These are phyloP conservation scores for Pediacus dermestoides DNA, from an alignment of 2,888 invertebrate species.

Conservation along the genomic window DNA sequence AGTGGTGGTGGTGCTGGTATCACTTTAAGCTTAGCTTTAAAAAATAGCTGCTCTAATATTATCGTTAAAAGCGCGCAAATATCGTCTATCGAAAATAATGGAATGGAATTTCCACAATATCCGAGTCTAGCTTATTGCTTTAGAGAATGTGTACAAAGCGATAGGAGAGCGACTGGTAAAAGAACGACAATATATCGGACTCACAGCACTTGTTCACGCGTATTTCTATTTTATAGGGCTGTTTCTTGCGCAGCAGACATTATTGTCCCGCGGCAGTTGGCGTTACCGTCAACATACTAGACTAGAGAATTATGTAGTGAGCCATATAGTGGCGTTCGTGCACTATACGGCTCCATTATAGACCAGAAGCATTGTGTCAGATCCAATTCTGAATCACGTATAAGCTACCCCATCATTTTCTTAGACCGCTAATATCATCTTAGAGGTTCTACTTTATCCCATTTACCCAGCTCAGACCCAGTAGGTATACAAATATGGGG, in stretches of 20 bases:
- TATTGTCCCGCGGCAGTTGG: slow-evolving; percentile 42
- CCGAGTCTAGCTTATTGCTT: slow-evolving; percentile 12
- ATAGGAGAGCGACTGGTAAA: slow-evolving; percentile 18
- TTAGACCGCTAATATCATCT: slow-evolving; percentile 15
- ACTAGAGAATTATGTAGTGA: slow-evolving; percentile 30
- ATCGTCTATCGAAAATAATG: slow-evolving; percentile 14
- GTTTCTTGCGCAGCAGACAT: slow-evolving; percentile 38
- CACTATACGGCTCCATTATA: slow-evolving; percentile 34
- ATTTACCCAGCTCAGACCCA: slow-evolving; percentile 18
- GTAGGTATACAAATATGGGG: slow-evolving; percentile 10
- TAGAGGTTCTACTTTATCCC: slow-evolving; percentile 16
- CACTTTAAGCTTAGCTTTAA: neutral
- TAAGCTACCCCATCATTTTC: slow-evolving; percentile 30
- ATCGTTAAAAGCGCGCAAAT: slow-evolving; percentile 13
- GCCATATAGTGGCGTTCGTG: slow-evolving; percentile 25
- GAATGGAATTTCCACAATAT: slow-evolving; percentile 15
- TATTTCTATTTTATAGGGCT: slow-evolving; percentile 39
- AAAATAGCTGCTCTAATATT: slow-evolving; percentile 4
- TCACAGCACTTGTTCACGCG: slow-evolving; percentile 35
- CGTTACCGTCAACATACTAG: slow-evolving; percentile 27
- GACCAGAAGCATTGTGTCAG: slow-evolving; percentile 31
- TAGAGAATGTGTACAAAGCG: slow-evolving; percentile 6
- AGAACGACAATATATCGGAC: slow-evolving; percentile 30
- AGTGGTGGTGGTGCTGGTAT: too few species aligned
- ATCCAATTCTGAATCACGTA: slow-evolving; percentile 34